Base-by-base conservation (phyloP, 2,888 invertebrate species). In the Drosophila affinis region DNA sequence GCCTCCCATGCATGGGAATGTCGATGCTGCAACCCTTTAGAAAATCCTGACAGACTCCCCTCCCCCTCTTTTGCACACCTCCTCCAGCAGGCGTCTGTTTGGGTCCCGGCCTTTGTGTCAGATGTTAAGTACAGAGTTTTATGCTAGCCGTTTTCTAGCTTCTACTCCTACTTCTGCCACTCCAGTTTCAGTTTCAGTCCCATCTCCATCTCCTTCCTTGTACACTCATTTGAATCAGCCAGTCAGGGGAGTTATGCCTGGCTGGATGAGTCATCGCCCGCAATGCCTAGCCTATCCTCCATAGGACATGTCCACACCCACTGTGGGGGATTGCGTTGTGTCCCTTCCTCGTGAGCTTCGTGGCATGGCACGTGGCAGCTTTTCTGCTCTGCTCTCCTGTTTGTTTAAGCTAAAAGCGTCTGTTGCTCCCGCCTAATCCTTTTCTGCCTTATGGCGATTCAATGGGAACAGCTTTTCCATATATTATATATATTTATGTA, bases 321-420 rank as follows among this genome's bases (percentile, higher is more conserved):
- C 45, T n/a, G 9, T 21, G 39, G 14, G 14, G 39, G 14, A 39
- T 39, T 56, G 18, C 49, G 18, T n/a, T 12, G 27, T 10, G 39
- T 27, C 34, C n/a, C 46, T 29, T 17, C 56, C 46, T 14, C 29
- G 29, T 29, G 9, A 29, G 34, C 34, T 12, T 34, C 12, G 34
- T 34, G 34, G 34, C 81, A 78, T 34, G 34, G 34, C 81, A 78
- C 84, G 78, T 83, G 84, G 62, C 78, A 54, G 52, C 62, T 78
- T 62, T 44, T 29, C 54, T 39, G 48, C 52, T 29, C 54, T 39
- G 48, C 52, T 65, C 56, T 55, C 53, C 72, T 85, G 79, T 80
- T 80, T 79, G 86, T 79, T 82, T 80, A 65, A 51, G 58, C 68
- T 74, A 73, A 81, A 85, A 85, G 71, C 78, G 79, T 78, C 84